Percentiles rank a stretch among this genome's conserved stretches.
phyloP scores from a whole-genome alignment of 92 coral and sea anemone genomes.

The Porites divaricata region DNA sequence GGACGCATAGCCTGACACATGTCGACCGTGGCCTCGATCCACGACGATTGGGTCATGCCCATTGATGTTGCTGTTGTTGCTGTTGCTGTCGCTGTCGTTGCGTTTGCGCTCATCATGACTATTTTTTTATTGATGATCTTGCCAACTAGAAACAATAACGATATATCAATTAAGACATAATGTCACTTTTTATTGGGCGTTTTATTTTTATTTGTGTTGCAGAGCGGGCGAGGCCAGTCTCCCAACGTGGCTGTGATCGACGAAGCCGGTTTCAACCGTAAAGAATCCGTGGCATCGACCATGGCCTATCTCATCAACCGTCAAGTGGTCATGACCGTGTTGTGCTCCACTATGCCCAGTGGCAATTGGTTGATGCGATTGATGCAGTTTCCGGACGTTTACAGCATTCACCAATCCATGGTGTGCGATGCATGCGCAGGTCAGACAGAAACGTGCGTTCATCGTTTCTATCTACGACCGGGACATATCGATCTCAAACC shows the following conservation, averaged over 20 bases:
- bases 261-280: constrained; percentile 11
- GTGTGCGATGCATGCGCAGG: constrained; percentile 20
- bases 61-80: no score
- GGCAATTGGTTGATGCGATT: constrained; percentile 29
- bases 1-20: background rate
- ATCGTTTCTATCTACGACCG: constrained; percentile 18
- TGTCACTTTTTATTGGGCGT: background rate
- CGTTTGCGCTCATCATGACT: background rate
- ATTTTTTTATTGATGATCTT: background rate
- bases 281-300: constrained; percentile 18
- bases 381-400: constrained; percentile 16
- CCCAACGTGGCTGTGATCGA: constrained; percentile 2
- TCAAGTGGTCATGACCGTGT: background rate
- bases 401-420: constrained; percentile 8
- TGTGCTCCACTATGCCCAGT: constrained; percentile 28
- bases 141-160: no score
- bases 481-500: constrained; percentile 12
- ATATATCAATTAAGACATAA: no score
- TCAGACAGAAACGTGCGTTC: background rate
- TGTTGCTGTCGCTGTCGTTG: background rate
- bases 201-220: background rate
- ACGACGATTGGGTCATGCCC: background rate
- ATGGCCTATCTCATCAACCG: constrained; percentile 4
- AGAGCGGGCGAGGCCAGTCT: constrained; percentile 33
- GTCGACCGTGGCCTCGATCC: background rate